Conservation (phyloP, 2,888 invertebrate genomes). For the Drosophila longiperda region DNA sequence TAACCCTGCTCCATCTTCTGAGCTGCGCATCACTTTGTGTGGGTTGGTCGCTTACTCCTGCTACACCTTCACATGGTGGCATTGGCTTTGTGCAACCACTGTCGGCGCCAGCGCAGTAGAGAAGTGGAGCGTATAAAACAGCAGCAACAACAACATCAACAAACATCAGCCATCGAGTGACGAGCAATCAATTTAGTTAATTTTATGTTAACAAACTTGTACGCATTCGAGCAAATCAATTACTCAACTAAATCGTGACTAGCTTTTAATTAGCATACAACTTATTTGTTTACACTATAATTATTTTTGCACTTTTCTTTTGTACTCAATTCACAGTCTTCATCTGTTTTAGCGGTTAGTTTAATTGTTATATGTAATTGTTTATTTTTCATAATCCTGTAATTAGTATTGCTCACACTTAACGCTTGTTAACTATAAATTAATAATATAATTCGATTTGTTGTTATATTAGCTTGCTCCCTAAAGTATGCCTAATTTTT, state of each 20-base stretch:
- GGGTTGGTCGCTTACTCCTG: background rate
- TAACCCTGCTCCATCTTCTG: background rate
- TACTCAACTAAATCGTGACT: background rate
- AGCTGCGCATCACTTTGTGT: slow-evolving; percentile 1
- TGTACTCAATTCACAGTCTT: background rate
- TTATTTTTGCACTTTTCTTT: background rate
- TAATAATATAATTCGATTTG: background rate
- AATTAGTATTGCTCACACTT: background rate
- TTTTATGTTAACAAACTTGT: background rate
- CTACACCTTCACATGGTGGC: background rate
- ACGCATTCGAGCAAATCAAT: background rate
- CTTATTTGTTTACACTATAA: background rate
- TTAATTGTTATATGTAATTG: background rate
- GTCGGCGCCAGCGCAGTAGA: slow-evolving; percentile 1
- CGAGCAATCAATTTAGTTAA: background rate
- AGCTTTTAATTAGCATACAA: background rate
- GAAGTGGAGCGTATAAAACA: background rate
- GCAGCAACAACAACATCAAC: background rate
- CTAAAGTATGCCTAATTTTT: background rate
- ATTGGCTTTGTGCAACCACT: background rate
- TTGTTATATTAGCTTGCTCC: background rate
- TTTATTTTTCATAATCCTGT: background rate
- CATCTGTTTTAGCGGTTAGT: background rate
- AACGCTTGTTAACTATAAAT: background rate
- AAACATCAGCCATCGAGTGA: background rate